phyloP scores from a whole-genome alignment of 1,140 invertebrate species.

The Drosophila parabipectinata region DNA sequence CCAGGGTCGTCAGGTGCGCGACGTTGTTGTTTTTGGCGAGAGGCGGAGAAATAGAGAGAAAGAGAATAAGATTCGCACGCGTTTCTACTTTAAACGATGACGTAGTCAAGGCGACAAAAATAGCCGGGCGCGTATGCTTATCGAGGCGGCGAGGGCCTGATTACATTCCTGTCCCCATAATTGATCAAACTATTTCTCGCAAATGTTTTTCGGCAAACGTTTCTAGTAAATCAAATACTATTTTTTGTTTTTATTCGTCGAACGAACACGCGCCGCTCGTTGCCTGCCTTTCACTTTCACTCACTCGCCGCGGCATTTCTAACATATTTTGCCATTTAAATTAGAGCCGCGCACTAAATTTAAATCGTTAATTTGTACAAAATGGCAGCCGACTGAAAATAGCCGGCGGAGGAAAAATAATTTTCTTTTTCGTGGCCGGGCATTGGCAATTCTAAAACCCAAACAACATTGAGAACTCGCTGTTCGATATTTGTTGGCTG shows the following conservation, averaged over 20 bases:
- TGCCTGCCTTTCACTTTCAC: constrained; percentile 64
- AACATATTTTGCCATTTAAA: constrained; percentile 76
- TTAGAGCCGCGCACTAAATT: constrained; percentile 68
- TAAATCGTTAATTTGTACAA: constrained; percentile 70
- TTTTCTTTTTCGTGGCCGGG: constrained; percentile 32
- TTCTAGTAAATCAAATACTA: constrained; percentile 3
- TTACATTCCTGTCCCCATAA: constrained; percentile 62
- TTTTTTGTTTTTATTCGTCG: constrained; percentile 5
- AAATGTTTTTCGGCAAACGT: constrained; percentile 8
- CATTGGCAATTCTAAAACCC: constrained; percentile 9
- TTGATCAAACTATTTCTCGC: constrained; percentile 66
- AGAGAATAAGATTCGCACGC: constrained; percentile 39
- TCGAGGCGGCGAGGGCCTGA: constrained; percentile 26
- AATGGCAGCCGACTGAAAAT: constrained; percentile 62
- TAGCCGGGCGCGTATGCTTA: constrained; percentile 35
- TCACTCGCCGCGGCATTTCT: constrained; percentile 61
- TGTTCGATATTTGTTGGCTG: constrained; percentile 50
- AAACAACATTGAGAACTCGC: constrained; percentile 43
- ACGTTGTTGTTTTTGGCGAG: constrained; percentile 36
- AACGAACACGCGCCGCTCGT: constrained; percentile 33
- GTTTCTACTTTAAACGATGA: constrained; percentile 64
- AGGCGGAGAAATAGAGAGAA: constrained; percentile 6
- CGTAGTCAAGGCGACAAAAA: constrained; percentile 57
- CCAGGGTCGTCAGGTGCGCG: constrained; percentile 69
- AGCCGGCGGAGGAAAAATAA: constrained; percentile 39